Base-by-base conservation (phyloP, 2,113 vertebrate species). In the Aviceda subcristata region DNA sequence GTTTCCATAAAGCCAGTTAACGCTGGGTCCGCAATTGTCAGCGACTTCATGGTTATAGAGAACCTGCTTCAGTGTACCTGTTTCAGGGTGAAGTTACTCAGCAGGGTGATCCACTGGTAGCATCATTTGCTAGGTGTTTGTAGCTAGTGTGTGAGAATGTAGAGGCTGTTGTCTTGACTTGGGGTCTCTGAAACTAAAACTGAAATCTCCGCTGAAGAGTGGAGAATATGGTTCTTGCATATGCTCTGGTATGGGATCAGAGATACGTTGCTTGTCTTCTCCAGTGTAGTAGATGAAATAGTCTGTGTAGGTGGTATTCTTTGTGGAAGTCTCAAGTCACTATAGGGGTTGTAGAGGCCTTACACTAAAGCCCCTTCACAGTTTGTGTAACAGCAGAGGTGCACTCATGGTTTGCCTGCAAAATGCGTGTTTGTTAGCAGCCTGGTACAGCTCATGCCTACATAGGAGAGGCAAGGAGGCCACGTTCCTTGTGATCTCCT, bases 241-340 rank as follows among this genome's bases (percentile, higher is more conserved):
- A 1, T 50, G 9, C 18, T 57, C 30, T 68, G 82, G 16, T 26
- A 15, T 64, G 50, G 27, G 38, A 27, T 69, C 27, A 10, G 43
- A 43, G 34, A 20, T 53, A 6, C 1, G 0, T 43, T 1, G 0
- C 62, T 4, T 22, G 16, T 73, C 41, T 76, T 77, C 41, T 63
- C 32, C 12, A 26, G 27, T 43, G 29, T 17, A 39, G 66, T 45
- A 45, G 4, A 1, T 36, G 9, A 34, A 67, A 11, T 53, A 45
- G 18, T 39, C 32, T 67, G 16, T 57, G 63, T 29, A 18, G 29
- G 41, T 46, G 32, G 32, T 62, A 18, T 38, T 50, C 6, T 36
- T 53, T 57, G 32, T 36, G 41, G 10, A 29, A 41, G 41, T 57
- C 63, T 75, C 11, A n/a, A 10, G 29, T 75, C 21, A 8, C 51